Base-by-base conservation (phyloP, 2,888 invertebrate genomes). In the Arenicola marina region DNA sequence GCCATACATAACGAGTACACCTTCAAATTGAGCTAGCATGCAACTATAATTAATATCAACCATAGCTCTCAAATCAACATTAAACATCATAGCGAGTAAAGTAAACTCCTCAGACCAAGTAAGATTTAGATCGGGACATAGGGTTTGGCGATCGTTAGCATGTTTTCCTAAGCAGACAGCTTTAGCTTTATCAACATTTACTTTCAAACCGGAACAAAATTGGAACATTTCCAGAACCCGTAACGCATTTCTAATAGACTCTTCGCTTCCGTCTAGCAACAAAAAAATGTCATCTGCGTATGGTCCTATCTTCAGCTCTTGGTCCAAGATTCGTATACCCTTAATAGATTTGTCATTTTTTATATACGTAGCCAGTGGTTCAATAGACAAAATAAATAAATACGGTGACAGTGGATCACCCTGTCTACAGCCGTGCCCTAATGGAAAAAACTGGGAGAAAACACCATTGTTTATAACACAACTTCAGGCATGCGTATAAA, bases 121-220 rank as follows among this genome's bases (percentile, higher is more conserved):
- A n/a, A n/a, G n/a, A n/a, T n/a, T n/a, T n/a, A n/a, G n/a, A n/a
- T n/a, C n/a, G n/a, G n/a, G n/a, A n/a, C n/a, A n/a, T n/a, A n/a
- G n/a, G n/a, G n/a, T n/a, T n/a, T n/a, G n/a, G n/a, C n/a, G n/a
- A n/a, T n/a, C n/a, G n/a, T n/a, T n/a, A n/a, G n/a, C n/a, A n/a
- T n/a, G n/a, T n/a, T n/a, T n/a, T n/a, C n/a, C n/a, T n/a, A n/a
- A n/a, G n/a, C n/a, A n/a, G n/a, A n/a, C n/a, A n/a, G n/a, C n/a
- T n/a, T n/a, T n/a, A n/a, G n/a, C 38, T 53, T 59, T 59, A 1
- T 53, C 38, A 24, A 26, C 53, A 38, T 59, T 59, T 15, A 59
- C n/a, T 1, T 29, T 3, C 1, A 38, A 34, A 0, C 53, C 59
- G 0, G 59, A 59, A 7, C 28, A 51, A 4, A 1, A 1, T 18